These are phyloP conservation scores for Toxotes chatareus DNA, from an alignment of 2,113 vertebrate genomes.

Conservation along the genomic window DNA sequence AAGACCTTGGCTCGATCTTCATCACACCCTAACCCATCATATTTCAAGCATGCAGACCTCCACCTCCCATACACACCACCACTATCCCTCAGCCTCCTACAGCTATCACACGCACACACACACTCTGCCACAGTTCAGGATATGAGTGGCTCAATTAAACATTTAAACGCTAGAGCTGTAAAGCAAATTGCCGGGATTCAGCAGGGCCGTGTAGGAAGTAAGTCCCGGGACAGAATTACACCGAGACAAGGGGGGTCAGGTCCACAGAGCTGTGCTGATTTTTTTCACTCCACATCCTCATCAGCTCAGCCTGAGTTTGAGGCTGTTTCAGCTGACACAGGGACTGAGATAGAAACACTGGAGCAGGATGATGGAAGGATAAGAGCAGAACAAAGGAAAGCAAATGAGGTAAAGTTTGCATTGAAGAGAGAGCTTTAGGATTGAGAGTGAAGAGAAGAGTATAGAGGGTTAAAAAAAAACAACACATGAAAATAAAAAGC, in stretches of 20 bases:
- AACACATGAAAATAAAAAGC: conserved; percentile 12
- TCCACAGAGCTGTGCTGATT: conserved; percentile 48
- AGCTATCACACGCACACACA: conserved; percentile 19
- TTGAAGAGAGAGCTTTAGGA: conserved; percentile 56
- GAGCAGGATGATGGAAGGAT: conserved; percentile 58
- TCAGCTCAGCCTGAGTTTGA: conserved; percentile 60
- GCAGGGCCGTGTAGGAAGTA: conserved; percentile 74
- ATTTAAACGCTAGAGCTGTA: conserved; percentile 80
- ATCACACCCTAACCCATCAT: conserved; percentile 52
- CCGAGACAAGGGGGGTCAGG: conserved; percentile 64
- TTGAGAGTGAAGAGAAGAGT: conserved; percentile 41
- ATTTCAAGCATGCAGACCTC: conserved; percentile 38
- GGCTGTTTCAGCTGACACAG: conserved; percentile 67
- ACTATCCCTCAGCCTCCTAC: conserved; percentile 17
- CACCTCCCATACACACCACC: conserved; percentile 26
- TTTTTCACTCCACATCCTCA: conserved; percentile 43
- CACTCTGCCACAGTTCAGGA: conserved; percentile 47
- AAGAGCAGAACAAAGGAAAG: conserved; percentile 65
- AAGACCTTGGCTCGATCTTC: conserved; percentile 47
- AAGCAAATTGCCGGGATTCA: conserved; percentile 81
- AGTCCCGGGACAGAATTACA: conserved; percentile 75
- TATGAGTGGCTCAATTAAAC: conserved; percentile 81
- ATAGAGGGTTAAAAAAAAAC: conserved; percentile 31
- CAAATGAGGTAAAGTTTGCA: conserved; percentile 64
- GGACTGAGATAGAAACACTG: conserved; percentile 63